Conservation (phyloP, 2,888 invertebrate species). For the Eupelmus urozonus region DNA sequence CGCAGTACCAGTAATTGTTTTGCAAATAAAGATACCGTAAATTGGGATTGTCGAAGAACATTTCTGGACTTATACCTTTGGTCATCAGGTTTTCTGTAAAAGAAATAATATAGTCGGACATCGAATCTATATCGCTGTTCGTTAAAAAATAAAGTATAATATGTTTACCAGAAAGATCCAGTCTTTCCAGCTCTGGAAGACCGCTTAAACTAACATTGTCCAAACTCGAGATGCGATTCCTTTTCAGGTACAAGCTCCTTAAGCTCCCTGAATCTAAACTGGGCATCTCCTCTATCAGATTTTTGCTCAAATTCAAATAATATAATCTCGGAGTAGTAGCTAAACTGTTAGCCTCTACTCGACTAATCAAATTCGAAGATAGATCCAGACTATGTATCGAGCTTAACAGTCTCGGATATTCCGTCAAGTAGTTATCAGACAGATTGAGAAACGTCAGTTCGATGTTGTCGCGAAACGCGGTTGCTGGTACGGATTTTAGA, state of each 20-base stretch:
- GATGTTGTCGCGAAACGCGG: constrained; percentile 81
- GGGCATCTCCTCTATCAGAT: constrained; percentile 82
- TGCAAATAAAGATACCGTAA: constrained; percentile 81
- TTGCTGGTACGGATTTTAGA: constrained; percentile 81
- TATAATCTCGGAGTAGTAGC: constrained; percentile 79
- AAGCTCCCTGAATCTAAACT: constrained; percentile 82
- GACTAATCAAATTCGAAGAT: constrained; percentile 67
- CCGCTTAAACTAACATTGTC: constrained; percentile 82
- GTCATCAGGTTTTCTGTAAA: constrained; percentile 83
- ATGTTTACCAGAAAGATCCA: constrained; percentile 79
- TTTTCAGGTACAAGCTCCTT: constrained; percentile 80
- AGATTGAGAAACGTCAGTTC: constrained; percentile 82
- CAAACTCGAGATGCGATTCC: constrained; percentile 81
- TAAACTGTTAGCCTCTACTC: constrained; percentile 62
- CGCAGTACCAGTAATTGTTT: constrained; percentile 88
- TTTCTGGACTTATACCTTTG: constrained; percentile 80
- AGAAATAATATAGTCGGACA: constrained; percentile 13
- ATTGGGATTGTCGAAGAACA: constrained; percentile 81
- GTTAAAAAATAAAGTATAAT: not conserved
- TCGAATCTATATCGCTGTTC: not conserved
- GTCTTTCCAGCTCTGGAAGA: constrained; percentile 80
- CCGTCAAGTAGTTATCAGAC: constrained; percentile 75
- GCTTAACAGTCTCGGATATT: constrained; percentile 66
- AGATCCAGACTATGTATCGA: constrained; percentile 65
- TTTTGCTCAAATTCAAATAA: constrained; percentile 83